Evolutionary conservation across 2,888 invertebrate species (phyloP).

Genomic region (Plagiodera versicolora): DNA sequence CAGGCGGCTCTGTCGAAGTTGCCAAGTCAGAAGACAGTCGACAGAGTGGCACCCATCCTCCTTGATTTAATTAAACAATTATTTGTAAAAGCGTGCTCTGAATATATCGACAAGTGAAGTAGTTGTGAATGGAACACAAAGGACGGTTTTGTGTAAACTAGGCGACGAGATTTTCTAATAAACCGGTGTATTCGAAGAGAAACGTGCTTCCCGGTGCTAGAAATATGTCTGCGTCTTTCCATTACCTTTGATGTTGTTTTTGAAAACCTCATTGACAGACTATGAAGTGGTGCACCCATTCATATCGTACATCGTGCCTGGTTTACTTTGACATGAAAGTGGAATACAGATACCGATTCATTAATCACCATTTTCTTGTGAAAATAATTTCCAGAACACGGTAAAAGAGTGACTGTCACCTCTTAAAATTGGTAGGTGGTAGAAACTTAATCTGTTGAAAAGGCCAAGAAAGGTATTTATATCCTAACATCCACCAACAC

Average conservation of each 20-base stretch:
- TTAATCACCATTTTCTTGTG: too few species aligned
- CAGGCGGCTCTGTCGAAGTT: conserved; percentile 37
- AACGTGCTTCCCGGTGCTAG: conserved; percentile 15
- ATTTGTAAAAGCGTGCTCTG: conserved; percentile 54
- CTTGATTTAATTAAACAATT: conserved; percentile 54
- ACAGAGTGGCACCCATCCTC: conserved; percentile 37
- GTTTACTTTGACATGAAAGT: too few species aligned
- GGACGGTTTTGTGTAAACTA: conserved; percentile 23
- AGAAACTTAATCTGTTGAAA: too few species aligned
- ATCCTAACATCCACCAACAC: too few species aligned
- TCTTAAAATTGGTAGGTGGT: too few species aligned
- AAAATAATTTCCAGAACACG: too few species aligned
- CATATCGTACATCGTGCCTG: too few species aligned
- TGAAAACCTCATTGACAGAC: neutral
- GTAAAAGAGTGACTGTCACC: too few species aligned
- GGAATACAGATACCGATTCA: too few species aligned
- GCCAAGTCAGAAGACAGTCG: conserved; percentile 44
- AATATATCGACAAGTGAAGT: conserved; percentile 51
- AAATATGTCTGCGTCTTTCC: conserved; percentile 8
- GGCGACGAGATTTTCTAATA: conserved; percentile 20
- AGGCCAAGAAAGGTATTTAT: too few species aligned
- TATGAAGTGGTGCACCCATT: too few species aligned
- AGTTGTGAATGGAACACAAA: conserved; percentile 39
- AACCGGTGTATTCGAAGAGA: conserved; percentile 6
- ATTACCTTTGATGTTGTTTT: conserved; percentile 11